Evolutionary conservation across 1,140 invertebrate species (phyloP), one percentile per base, ranked within the genome.

Genomic region (Hestina assimilis): DNA sequence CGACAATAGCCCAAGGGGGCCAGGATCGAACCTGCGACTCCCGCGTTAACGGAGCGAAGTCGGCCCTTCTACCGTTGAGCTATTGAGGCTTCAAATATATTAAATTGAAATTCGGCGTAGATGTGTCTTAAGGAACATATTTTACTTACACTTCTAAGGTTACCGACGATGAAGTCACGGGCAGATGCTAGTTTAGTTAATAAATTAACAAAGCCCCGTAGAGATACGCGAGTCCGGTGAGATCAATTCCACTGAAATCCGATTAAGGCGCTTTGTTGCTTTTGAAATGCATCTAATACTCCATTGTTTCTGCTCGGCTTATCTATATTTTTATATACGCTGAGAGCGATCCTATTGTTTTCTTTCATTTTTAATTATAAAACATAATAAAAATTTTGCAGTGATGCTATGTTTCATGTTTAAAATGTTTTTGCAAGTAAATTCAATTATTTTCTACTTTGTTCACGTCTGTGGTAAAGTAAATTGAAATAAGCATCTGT

Each of bases 191-290:
- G 23, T 23, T 24, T 23, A 42, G 21, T 23, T 42, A 23, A 42
- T 42, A 23, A 42, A 12, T 23, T 6, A 9, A 47, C 26, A 19
- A 31, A 31, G 43, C n/a, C 9, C 4, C 28, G 45, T 12, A 12
- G 24, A 14, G 24, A 11, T n/a, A n/a, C n/a, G n/a, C n/a, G 3
- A 11, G 14, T 17, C 33, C 15, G 6, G 33, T 19, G 29, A 20
- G 45, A 47, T 47, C 29, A 47, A 47, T 47, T 47, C 24, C 19
- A 12, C 24, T 8, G 45, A 47, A 47, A 31, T 47, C 45, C 29
- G 28, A 47, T 47, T 47, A 33, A 26, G 12, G 26, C 28, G 45
- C 19, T 28, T 21, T n/a, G 28, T 3, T 33, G 15, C 33, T 38
- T 1, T 46, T 47, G 29, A 47, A 47, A 47, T 26, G 28, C 28